phyloP scores from a whole-genome alignment of 2,113 vertebrate genomes.

The Pedionomus torquatus region DNA sequence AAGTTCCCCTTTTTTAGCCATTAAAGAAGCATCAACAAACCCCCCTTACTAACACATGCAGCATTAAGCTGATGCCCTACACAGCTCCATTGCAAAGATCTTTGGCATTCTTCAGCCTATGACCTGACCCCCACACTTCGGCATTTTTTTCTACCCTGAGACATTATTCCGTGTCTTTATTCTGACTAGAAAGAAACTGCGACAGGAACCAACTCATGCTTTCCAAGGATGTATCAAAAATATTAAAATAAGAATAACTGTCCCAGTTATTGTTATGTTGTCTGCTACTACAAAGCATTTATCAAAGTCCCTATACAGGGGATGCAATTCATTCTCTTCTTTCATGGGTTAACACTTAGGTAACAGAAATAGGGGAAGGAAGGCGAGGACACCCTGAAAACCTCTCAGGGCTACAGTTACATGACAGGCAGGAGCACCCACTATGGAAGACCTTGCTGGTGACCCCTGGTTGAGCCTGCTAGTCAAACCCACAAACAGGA shows the following conservation, averaged over 20 bases:
- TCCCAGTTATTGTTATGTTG: background rate
- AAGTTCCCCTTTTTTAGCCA: background rate
- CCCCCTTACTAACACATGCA: background rate
- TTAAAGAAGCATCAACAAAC: background rate
- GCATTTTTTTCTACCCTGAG: background rate
- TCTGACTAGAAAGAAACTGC: background rate
- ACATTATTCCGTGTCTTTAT: background rate
- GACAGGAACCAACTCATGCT: background rate
- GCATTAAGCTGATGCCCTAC: accelerated
- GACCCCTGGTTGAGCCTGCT: background rate
- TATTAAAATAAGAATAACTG: background rate
- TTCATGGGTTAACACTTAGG: background rate
- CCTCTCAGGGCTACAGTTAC: background rate
- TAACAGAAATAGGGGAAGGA: background rate
- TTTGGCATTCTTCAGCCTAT: background rate
- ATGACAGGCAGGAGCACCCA: accelerated
- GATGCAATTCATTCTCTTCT: background rate
- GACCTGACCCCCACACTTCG: background rate
- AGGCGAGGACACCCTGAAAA: background rate
- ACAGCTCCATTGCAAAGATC: background rate
- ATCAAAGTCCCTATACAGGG: background rate
- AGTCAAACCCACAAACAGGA: background rate
- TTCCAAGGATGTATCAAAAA: background rate
- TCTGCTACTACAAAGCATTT: background rate
- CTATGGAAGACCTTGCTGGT: background rate